Percentiles rank a stretch among this genome's conserved stretches.
Conservation (phyloP, 2,888 invertebrate genomes). For the Melanotus villosus region DNA sequence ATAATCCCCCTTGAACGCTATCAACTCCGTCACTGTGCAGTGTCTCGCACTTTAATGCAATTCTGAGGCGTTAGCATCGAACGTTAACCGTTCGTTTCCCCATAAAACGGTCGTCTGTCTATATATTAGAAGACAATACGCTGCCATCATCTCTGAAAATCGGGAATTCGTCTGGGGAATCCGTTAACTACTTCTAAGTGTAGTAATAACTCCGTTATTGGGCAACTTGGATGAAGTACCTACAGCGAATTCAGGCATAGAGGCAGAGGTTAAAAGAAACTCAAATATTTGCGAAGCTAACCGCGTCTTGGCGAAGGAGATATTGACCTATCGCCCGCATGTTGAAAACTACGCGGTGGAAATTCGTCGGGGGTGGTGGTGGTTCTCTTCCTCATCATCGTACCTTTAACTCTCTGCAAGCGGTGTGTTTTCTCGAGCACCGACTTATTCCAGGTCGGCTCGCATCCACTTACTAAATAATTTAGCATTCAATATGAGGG, state of each 20-base stretch:
- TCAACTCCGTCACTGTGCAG: background rate
- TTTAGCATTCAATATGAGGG: slow-evolving; percentile 43
- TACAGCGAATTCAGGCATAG: slow-evolving; percentile 10
- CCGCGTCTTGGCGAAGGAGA: slow-evolving; percentile 28
- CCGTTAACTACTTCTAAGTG: slow-evolving; percentile 16
- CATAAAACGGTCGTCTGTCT: background rate
- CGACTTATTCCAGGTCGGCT: slow-evolving; percentile 41
- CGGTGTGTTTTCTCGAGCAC: slow-evolving; percentile 24
- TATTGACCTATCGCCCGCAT: slow-evolving; percentile 44
- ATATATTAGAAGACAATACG: background rate
- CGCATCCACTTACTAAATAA: slow-evolving; percentile 42
- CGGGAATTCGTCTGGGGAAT: slow-evolving; percentile 8
- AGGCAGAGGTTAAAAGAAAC: slow-evolving; percentile 38
- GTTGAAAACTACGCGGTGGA: slow-evolving; percentile 14
- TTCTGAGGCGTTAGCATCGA: slow-evolving; percentile 14
- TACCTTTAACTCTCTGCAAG: slow-evolving; percentile 15
- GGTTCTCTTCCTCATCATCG: slow-evolving; percentile 14
- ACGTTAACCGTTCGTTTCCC: background rate
- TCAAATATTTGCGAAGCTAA: slow-evolving; percentile 46
- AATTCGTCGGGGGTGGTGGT: slow-evolving; percentile 14
- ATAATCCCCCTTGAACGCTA: slow-evolving; percentile 22
- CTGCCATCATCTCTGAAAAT: background rate
- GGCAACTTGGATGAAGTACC: slow-evolving; percentile 21
- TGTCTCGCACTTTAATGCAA: slow-evolving; percentile 9
- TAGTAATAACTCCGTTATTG: slow-evolving; percentile 13